phyloP scores from a whole-genome alignment of 2,797 vertebrate species.

The Darevskia nairensis region DNA sequence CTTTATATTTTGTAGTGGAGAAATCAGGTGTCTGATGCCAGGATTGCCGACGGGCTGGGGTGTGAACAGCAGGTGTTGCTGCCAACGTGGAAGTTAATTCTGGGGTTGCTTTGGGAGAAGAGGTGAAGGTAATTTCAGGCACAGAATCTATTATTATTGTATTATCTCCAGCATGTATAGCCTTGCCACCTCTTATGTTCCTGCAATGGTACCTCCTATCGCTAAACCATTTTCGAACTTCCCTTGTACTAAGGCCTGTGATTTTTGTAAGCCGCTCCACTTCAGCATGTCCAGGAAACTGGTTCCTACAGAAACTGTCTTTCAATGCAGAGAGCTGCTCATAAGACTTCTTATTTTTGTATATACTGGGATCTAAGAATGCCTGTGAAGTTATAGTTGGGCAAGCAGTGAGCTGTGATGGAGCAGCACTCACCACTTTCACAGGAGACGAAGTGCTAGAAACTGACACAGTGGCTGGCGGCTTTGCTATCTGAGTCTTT shows the following conservation, averaged over 20 bases:
- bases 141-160: conserved; percentile 76
- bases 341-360: conserved; percentile 95
- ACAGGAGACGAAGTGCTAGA: conserved; percentile 76
- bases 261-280: conserved; percentile 91
- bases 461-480: conserved; percentile 81
- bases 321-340: conserved; percentile 92
- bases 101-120: conserved; percentile 65
- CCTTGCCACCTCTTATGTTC: conserved; percentile 79
- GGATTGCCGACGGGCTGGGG: conserved; percentile 82
- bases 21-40: conserved; percentile 92
- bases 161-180: conserved; percentile 68
- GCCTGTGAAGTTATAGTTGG: conserved; percentile 80
- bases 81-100: conserved; percentile 54
- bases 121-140: conserved; percentile 78
- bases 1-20: conserved; percentile 93
- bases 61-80: conserved; percentile 61
- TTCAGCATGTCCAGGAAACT: conserved; percentile 94
- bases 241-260: conserved; percentile 91
- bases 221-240: conserved; percentile 98
- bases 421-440: conserved; percentile 77
- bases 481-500: conserved; percentile 82
- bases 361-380: conserved; percentile 86
- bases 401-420: conserved; percentile 81
- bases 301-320: conserved; percentile 89
- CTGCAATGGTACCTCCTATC: conserved; percentile 95